Base-by-base conservation (phyloP, 2,113 vertebrate genomes). In the Centrocercus urophasianus region DNA sequence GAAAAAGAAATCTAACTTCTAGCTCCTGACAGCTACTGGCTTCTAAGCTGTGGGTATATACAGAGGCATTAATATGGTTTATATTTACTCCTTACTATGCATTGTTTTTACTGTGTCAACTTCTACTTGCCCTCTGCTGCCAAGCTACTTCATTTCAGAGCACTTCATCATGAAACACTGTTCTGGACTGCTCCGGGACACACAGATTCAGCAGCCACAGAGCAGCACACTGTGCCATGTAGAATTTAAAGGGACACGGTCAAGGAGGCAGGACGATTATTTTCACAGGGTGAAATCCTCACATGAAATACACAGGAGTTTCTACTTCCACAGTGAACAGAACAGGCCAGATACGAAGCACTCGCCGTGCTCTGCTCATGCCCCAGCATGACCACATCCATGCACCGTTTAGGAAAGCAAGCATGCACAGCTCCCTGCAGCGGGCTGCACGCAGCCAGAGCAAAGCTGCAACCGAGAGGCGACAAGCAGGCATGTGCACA, bases 211-310 rank as follows among this genome's bases (percentile, higher is more conserved):
- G 69, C 52, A 93, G 42, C 65, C 75, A 7, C 22, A 22, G 18
- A 42, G 1, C 74, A 21, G 43, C 32, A 27, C 6, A 2, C 50
- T 59, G 72, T 22, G 77, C 34, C 30, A 36, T 0, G 6, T 2
- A 18, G 59, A 57, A 92, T 93, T 95, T 95, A 96, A 96, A 95
- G 94, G 93, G 95, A 94, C 93, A 95, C 86, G 42, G 86, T 91
- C 80, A 66, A 80, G 84, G 1, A 24, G 43, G 66, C 1, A 9
- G 91, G 61, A 61, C 56, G 3, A 19, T 54, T 24, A 36, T 25
- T 67, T 83, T 78, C 11, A 50, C 20, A 45, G 1, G 43, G 56
- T 45, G 40, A 93, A 91, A 93, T 74, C 66, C 79, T 81, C 48
- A 28, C 14, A 1, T 60, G 27, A 19, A 28, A 73, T 28, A 28